Conservation (phyloP, 2,113 vertebrate genomes). For the Vulpes vulpes region DNA sequence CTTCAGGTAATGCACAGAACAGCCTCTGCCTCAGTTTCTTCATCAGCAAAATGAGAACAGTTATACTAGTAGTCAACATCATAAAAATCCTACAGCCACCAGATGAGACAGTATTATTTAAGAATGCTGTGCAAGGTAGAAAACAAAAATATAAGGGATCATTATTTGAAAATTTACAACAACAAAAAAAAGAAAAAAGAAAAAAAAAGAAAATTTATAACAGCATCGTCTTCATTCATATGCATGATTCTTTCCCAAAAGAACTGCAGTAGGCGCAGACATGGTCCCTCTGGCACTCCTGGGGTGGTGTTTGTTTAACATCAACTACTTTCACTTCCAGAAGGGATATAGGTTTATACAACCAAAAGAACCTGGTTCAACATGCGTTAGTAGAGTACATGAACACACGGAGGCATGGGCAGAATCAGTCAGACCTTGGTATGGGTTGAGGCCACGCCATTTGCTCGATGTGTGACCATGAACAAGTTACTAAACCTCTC, state of each 20-base stretch:
- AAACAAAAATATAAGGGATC: conserved; percentile 53
- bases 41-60: neutral
- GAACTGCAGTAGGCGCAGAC: neutral
- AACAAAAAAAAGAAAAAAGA: too few species aligned
- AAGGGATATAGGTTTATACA: neutral
- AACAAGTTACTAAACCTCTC: neutral
- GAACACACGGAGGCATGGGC: neutral
- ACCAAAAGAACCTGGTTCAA: neutral
- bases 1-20: neutral
- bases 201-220: too few species aligned
- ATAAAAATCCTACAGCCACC: conserved; percentile 37
- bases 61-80: conserved; percentile 13
- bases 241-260: neutral
- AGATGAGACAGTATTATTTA: conserved; percentile 48
- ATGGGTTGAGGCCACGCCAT: too few species aligned
- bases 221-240: neutral
- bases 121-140: neutral
- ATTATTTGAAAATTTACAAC: conserved; percentile 57
- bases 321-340: neutral
- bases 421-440: neutral
- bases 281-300: neutral
- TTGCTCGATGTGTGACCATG: neutral
- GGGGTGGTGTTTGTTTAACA: neutral
- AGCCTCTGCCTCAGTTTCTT: neutral
- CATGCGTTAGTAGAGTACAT: accelerated